Percentiles rank a stretch among this genome's conserved stretches.
These are phyloP conservation scores for Apteryx owenii DNA, from an alignment of 2,113 vertebrate species.

Conservation along the genomic window DNA sequence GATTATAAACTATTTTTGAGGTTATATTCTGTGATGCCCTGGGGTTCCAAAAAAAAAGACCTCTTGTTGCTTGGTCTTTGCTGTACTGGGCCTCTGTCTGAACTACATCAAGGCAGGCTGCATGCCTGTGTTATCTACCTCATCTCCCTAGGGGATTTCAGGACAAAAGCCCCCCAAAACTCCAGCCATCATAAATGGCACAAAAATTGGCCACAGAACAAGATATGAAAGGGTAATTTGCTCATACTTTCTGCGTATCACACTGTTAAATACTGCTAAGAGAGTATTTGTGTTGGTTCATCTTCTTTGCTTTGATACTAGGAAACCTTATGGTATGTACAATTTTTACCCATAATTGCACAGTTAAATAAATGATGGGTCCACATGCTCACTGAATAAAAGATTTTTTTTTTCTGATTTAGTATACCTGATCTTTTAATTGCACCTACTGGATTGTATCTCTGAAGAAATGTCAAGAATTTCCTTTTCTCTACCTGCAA, in stretches of 20 bases:
- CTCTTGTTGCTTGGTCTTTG: neutral
- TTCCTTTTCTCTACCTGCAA: neutral
- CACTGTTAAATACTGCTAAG: neutral
- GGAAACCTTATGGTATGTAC: neutral
- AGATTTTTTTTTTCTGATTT: constrained; percentile 14
- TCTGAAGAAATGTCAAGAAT: constrained; percentile 7
- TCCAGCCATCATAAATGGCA: neutral
- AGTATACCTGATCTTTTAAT: neutral
- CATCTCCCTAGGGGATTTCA: neutral
- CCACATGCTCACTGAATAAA: neutral
- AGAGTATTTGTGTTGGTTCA: neutral
- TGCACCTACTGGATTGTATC: neutral
- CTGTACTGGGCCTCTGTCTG: neutral
- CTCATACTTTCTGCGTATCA: neutral
- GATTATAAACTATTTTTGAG: neutral
- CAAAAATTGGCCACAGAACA: neutral
- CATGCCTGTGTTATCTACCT: neutral
- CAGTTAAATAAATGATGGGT: neutral
- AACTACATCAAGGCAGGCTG: neutral
- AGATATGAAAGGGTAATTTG: neutral
- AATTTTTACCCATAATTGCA: neutral
- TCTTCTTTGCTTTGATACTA: neutral
- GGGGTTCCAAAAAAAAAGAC: neutral
- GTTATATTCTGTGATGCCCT: neutral
- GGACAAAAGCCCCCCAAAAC: neutral